Evolutionary conservation across 2,113 vertebrate species (phyloP), one percentile per base, ranked within the genome.

Genomic region (Silurus asotus): DNA sequence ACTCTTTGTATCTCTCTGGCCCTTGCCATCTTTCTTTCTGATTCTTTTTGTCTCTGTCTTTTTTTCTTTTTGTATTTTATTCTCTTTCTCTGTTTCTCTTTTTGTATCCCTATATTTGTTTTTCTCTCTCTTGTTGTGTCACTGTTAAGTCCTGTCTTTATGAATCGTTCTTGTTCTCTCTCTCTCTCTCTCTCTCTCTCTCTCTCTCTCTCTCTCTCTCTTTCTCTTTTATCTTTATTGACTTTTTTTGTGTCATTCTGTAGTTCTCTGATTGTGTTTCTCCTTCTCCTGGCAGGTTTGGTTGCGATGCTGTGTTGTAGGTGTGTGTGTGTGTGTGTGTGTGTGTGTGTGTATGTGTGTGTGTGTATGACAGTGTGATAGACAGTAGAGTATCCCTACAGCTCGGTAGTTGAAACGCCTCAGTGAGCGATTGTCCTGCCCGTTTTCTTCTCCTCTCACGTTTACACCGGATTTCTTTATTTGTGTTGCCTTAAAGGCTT

Each of bases 381-480:
- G 69, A 70, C 69, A 4, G 45, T 70, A 74, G 15, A 8, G 45
- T 75, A 23, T n/a, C 48, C 0, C n/a, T 48, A n/a, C 72, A 75
- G 19, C 19, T 75, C 20, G 6, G 19, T 6, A 20, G 9, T 51
- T 23, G 49, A 75, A 51, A 51, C 72, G 72, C 13, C 20, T 51
- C 72, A 14, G 37, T 37, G 19, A 56, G 49, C n/a, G 11, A 23
- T 15, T 8, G 8, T 78, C 76, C 76, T 37, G 13, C 25, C 55
- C 4, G 8, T 11, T 20, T 55, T 28, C 55, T 37, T 19, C 53
- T 56, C 2, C 20, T 45, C 28, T 49, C 55, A 59, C 25, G 10
- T 79, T 59, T 45, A 79, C 77, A 20, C 17, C 6, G 59, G 55
- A 79, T 59, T 59, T 59, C 25, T 79, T 79, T 59, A 79, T 61